Evolutionary conservation across 2,888 invertebrate species (phyloP).

Genomic region (Drosophila imparisetae): DNA sequence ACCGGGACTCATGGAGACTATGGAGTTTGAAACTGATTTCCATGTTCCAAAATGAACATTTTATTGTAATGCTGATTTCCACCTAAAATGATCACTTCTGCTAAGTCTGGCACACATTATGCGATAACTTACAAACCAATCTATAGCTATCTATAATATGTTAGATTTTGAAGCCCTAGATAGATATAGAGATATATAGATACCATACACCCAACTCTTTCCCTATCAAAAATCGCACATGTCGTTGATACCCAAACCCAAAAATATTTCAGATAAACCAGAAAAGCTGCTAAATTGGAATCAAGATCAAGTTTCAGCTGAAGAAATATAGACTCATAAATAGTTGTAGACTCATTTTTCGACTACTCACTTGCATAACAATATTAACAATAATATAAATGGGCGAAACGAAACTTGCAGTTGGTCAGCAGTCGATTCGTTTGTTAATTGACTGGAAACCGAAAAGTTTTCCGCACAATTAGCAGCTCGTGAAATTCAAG

Average conservation of each 20-base stretch:
- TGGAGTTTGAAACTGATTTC: background rate
- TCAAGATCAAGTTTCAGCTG: background rate
- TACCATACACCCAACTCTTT: background rate
- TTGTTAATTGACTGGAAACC: slow-evolving; percentile 15
- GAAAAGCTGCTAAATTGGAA: background rate
- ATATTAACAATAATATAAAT: slow-evolving; percentile 4
- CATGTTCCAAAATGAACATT: background rate
- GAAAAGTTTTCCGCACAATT: slow-evolving; percentile 51
- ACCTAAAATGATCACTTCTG: background rate
- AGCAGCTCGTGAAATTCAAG: slow-evolving; percentile 12
- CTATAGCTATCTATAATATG: background rate
- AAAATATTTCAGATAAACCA: background rate
- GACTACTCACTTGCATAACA: slow-evolving; percentile 32
- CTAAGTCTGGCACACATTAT: background rate
- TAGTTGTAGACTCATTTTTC: slow-evolving; percentile 21
- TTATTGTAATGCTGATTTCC: background rate
- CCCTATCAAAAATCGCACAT: too few species aligned
- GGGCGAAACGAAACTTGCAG: slow-evolving; percentile 39
- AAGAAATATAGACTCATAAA: slow-evolving; percentile 1
- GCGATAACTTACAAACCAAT: background rate
- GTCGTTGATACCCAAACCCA: background rate
- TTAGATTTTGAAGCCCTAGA: background rate
- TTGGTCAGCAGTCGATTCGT: slow-evolving; percentile 57
- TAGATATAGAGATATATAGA: background rate
- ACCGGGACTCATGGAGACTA: too few species aligned